These are phyloP conservation scores for Cliona cf. orientalis DNA, from an alignment of 37 sponge, comb jelly and placozoan genomes.

Conservation along the genomic window DNA sequence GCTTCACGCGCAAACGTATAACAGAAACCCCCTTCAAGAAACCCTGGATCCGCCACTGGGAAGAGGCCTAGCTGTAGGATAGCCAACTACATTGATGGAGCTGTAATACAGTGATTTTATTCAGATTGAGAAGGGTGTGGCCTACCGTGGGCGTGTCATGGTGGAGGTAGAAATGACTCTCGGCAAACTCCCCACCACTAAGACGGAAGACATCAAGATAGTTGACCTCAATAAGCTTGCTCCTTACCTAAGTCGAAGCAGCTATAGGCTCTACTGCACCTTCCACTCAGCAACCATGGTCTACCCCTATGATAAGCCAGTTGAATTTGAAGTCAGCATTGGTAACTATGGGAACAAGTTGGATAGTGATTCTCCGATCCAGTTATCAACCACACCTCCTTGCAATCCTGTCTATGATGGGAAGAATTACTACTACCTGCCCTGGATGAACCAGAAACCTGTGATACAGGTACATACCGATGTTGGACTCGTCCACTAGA, in stretches of 20 bases:
- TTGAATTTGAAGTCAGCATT: slow-evolving; percentile 97
- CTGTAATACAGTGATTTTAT: too few relatives aligned
- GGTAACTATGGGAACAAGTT: slow-evolving; percentile 99
- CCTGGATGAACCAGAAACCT: slow-evolving; percentile 96
- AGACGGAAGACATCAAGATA: slow-evolving; percentile 51
- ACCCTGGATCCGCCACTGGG: too few relatives aligned
- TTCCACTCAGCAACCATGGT: slow-evolving; percentile 94
- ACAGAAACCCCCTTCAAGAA: too few relatives aligned
- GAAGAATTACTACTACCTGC: slow-evolving; percentile 88
- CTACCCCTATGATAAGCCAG: slow-evolving; percentile 60
- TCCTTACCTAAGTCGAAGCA: slow-evolving; percentile 77
- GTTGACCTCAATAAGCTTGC: slow-evolving; percentile 53
- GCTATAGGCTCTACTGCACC: slow-evolving; percentile 86
- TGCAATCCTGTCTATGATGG: slow-evolving; percentile 95
- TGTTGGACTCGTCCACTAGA: too few relatives aligned
- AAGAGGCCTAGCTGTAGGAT: too few relatives aligned
- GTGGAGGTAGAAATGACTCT: slow-evolving; percentile 80
- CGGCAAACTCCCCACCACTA: slow-evolving; percentile 65
- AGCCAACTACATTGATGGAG: too few relatives aligned
- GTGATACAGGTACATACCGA: slow-evolving; percentile 49
- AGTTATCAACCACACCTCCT: slow-evolving; percentile 93
- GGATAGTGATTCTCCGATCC: slow-evolving; percentile 79
- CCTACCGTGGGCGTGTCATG: slow-evolving; percentile 94
- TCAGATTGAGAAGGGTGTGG: slow-evolving; percentile 76
- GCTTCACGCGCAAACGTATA: too few relatives aligned